Conservation (phyloP, 2,113 vertebrate genomes). For the Pogona vitticeps region DNA sequence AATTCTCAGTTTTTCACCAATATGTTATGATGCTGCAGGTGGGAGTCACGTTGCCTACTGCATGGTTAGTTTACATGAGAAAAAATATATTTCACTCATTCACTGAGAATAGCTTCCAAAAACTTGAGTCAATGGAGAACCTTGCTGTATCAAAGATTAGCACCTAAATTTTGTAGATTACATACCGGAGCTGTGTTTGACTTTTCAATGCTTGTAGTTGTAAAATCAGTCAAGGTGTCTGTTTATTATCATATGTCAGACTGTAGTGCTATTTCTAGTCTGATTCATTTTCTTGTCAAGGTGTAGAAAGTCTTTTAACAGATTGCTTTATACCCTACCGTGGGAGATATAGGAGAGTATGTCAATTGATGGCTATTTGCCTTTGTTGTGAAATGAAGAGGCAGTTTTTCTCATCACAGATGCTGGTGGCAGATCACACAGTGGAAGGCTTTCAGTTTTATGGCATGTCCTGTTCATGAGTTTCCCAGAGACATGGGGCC, state of each 20-base stretch:
- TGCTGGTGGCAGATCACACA: neutral
- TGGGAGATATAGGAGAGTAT: neutral
- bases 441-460: neutral
- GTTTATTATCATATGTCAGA: neutral
- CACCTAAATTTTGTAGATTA: neutral
- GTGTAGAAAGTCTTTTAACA: neutral
- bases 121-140: neutral
- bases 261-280: neutral
- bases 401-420: neutral
- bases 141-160: fast-evolving
- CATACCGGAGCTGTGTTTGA: neutral
- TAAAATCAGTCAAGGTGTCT: neutral
- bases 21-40: neutral
- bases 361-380: neutral
- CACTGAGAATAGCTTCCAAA: neutral
- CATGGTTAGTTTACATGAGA: neutral
- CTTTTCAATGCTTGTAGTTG: neutral
- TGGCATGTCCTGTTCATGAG: neutral
- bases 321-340: neutral
- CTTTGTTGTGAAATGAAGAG: neutral
- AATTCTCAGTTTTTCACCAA: neutral
- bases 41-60: neutral
- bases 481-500: neutral
- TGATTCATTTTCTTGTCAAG: neutral
- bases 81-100: neutral